A percentile compares a stretch with the other conserved stretches of the same genome.
These are phyloP conservation scores for Eulemur macaco DNA, from an alignment of 2,113 vertebrate species.

Conservation along the genomic window DNA sequence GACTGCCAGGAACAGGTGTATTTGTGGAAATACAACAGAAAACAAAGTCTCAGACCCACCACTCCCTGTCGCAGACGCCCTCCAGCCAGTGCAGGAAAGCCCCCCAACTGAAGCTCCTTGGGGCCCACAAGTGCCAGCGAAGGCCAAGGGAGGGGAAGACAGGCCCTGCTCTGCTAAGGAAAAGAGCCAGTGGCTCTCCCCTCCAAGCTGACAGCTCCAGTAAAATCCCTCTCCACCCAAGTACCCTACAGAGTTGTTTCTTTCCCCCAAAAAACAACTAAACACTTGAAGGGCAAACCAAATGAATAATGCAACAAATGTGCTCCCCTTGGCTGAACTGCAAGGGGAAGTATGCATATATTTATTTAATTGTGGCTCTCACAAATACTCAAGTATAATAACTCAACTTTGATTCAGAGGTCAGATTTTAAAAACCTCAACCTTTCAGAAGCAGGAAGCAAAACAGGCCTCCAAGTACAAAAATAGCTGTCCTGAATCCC, in stretches of 20 bases:
- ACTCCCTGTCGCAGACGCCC: neutral
- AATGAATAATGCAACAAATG: neutral
- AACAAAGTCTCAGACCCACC: neutral
- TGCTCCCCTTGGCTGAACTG: neutral
- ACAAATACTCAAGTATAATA: neutral
- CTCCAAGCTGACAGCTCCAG: neutral
- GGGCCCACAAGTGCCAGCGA: neutral
- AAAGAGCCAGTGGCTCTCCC: neutral
- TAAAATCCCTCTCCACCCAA: neutral
- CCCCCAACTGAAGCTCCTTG: neutral
- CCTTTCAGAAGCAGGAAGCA: neutral
- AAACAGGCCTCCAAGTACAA: neutral
- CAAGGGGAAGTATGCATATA: neutral
- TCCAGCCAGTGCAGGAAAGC: neutral
- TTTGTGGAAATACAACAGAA: neutral
- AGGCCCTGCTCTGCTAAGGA: neutral
- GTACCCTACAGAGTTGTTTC: neutral
- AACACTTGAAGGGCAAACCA: neutral
- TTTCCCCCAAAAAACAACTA: neutral
- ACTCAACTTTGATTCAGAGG: neutral
- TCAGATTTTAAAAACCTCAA: slow-evolving; percentile 21
- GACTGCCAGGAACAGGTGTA: neutral
- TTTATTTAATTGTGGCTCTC: neutral
- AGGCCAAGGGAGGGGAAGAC: too few relatives aligned
- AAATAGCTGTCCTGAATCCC: neutral